A percentile compares a stretch with the other conserved stretches of the same genome.
These are phyloP conservation scores for Forbesichthys agassizii DNA, from an alignment of 2,113 vertebrate genomes.

Conservation along the genomic window DNA sequence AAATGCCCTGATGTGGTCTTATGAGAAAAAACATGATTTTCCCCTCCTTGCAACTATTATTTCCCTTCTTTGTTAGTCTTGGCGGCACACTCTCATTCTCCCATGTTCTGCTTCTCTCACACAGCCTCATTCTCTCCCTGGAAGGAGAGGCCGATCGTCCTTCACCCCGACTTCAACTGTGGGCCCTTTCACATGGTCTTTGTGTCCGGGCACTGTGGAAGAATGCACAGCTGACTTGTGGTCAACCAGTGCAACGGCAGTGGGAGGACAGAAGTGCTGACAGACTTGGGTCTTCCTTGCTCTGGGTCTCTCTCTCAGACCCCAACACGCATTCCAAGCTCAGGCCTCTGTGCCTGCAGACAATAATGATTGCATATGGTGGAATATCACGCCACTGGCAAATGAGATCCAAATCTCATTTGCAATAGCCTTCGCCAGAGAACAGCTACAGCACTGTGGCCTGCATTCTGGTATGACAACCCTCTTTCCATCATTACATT, in stretches of 20 bases:
- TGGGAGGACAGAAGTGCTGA: conserved; percentile 69
- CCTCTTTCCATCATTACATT: too few relatives aligned
- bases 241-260: conserved; percentile 57
- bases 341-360: conserved; percentile 26
- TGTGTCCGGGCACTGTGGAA: conserved; percentile 32
- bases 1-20: too few relatives aligned
- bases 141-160: conserved; percentile 42
- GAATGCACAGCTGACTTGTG: conserved; percentile 43
- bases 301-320: neutral
- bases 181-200: conserved; percentile 39
- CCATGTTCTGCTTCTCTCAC: conserved; percentile 13
- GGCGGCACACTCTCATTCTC: conserved; percentile 16
- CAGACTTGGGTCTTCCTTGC: conserved; percentile 44
- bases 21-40: too few relatives aligned
- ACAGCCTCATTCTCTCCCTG: conserved; percentile 17
- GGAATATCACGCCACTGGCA: neutral
- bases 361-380: conserved; percentile 7
- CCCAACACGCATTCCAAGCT: conserved; percentile 34
- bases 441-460: too few relatives aligned
- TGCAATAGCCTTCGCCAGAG: too few relatives aligned
- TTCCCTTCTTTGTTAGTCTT: conserved; percentile 31
- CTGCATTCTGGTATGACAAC: too few relatives aligned
- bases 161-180: conserved; percentile 68
- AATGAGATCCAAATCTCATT: too few relatives aligned
- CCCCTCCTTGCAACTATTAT: neutral